Conservation (phyloP, 2,113 vertebrate genomes). For the Gallinago paraguaiae region DNA sequence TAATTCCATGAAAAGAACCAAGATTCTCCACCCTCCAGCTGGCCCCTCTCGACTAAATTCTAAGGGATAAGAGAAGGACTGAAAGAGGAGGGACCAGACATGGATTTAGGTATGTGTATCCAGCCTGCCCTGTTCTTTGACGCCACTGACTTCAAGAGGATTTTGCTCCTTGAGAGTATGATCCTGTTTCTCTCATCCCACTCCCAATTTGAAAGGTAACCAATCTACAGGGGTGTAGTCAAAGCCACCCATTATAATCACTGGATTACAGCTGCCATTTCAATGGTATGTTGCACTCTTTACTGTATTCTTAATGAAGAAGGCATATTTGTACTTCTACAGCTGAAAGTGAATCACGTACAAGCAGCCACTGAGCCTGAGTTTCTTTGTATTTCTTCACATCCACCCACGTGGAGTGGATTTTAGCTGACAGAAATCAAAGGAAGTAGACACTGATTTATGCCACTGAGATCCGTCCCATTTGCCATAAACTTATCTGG, state of each 20-base stretch:
- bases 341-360: neutral
- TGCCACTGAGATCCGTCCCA: neutral
- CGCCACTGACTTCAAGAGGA: neutral
- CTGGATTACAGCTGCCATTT: neutral
- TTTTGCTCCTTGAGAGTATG: neutral
- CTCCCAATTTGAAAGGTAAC: neutral
- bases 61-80: neutral
- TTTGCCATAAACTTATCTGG: slow-evolving; percentile 11
- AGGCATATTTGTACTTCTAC: neutral
- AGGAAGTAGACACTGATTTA: neutral
- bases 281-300: neutral
- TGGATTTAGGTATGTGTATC: neutral
- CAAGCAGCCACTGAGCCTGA: accelerated
- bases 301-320: neutral
- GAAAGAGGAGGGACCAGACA: neutral
- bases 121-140: neutral
- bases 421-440: slow-evolving; percentile 15
- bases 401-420: neutral
- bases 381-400: neutral
- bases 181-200: neutral
- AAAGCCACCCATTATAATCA: neutral
- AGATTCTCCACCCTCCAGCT: neutral
- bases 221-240: neutral
- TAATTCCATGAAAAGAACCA: neutral
- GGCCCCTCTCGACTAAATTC: neutral